phyloP scores from a whole-genome alignment of 1,140 invertebrate species.

The Pectinophora gossypiella region DNA sequence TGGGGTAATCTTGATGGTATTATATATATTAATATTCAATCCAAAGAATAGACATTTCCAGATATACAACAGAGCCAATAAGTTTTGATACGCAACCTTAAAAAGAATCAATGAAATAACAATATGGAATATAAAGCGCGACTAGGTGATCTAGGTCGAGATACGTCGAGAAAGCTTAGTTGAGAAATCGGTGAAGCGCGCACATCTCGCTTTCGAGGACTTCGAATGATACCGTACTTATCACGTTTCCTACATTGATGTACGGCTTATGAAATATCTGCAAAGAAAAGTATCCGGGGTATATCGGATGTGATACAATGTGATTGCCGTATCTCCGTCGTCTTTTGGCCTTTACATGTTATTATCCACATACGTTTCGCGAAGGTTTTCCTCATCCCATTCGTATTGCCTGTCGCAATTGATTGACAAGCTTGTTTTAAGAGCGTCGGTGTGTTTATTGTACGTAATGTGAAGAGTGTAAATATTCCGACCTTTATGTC shows the following conservation, averaged over 20 bases:
- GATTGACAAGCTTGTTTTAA: neutral
- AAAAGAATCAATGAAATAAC: too few relatives aligned
- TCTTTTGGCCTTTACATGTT: constrained; percentile 57
- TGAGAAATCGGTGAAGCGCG: constrained; percentile 15
- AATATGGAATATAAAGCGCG: too few relatives aligned
- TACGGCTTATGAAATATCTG: constrained; percentile 54
- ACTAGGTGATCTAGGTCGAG: too few relatives aligned
- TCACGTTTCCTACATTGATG: constrained; percentile 42
- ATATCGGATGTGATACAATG: constrained; percentile 52
- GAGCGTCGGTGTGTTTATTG: neutral
- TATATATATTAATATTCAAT: too few relatives aligned
- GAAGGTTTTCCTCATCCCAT: constrained; percentile 20
- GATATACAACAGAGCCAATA: too few relatives aligned
- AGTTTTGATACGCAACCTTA: too few relatives aligned
- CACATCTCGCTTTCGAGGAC: neutral
- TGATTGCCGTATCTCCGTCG: constrained; percentile 52
- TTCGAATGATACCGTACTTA: neutral
- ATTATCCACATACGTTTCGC: constrained; percentile 39
- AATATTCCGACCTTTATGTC: too few relatives aligned
- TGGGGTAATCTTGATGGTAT: too few relatives aligned
- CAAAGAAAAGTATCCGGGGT: constrained; percentile 49
- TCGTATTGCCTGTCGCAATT: neutral
- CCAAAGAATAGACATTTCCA: too few relatives aligned
- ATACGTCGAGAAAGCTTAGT: constrained; percentile 15
- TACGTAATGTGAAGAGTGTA: too few relatives aligned